phyloP scores from a whole-genome alignment of 2,797 vertebrate species.

The Eutrigla gurnardus region DNA sequence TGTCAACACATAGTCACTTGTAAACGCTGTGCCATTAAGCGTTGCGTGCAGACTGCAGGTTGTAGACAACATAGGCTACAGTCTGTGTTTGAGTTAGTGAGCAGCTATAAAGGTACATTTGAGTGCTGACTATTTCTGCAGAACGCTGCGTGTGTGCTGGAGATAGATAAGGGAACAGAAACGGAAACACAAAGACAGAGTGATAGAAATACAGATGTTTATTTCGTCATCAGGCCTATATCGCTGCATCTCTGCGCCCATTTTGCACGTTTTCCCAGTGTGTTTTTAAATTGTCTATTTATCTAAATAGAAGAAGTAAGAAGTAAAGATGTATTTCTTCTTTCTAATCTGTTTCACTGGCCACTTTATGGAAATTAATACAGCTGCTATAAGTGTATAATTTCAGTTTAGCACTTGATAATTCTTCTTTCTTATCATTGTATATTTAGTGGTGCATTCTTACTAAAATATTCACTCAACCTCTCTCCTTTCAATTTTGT shows the following conservation, averaged over 20 bases:
- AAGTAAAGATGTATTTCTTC: not conserved
- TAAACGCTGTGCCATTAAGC: conserved; percentile 19
- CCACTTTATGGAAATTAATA: not conserved
- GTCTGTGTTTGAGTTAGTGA: conserved; percentile 4
- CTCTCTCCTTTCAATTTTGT: not conserved
- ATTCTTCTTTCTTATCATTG: not conserved
- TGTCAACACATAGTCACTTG: conserved; percentile 50
- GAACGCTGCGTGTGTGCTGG: not conserved
- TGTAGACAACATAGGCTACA: conserved; percentile 2
- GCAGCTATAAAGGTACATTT: not conserved
- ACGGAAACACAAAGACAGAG: not conserved
- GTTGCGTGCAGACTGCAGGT: conserved; percentile 19
- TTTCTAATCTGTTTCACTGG: not conserved
- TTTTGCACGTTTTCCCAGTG: not conserved
- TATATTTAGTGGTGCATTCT: not conserved
- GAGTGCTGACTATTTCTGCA: conserved; percentile 5
- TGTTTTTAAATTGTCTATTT: not conserved
- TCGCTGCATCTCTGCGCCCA: not conserved
- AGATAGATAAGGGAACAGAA: not conserved
- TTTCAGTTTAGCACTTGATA: not conserved
- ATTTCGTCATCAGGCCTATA: not conserved
- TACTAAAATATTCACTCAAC: not conserved
- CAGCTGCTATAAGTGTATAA: not conserved
- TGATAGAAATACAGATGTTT: not conserved
- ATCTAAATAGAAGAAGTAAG: not conserved